Evolutionary conservation across 64 coral and sea anemone genomes (phyloP), one percentile per base, ranked within the genome.

Genomic region (Stichodactyla helianthus): DNA sequence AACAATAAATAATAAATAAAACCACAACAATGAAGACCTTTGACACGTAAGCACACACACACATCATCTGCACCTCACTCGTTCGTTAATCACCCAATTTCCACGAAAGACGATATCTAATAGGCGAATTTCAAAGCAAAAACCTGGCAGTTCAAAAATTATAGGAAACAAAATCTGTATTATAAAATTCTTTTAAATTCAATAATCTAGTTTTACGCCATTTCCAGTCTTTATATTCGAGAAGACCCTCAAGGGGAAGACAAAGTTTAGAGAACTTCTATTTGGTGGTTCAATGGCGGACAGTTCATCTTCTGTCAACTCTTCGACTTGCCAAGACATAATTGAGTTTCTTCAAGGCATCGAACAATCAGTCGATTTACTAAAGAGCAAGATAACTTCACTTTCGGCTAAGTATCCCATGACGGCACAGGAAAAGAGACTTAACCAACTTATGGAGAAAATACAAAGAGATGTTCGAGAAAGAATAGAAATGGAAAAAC

Each of bases 381-480:
- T 84, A 23, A 84, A 63, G 83, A 25, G n/a, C 6, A 84, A 60
- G 61, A 62, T 84, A 17, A 50, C 5, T 10, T 35, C 53, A 10
- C 20, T 84, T 6, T 51, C 59, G 27, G 83, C 83, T 17, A 84
- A 50, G 26, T 84, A 84, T 50, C 83, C 83, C n/a, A 51, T 84
- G 5, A 84, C 83, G 3, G 83, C 83, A 16, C 44, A 60, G 25
- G 83, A 84, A 22, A 84, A 84, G 12, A 84, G 83, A 35, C 27
- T 84, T 6, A 17, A 27, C 25, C 50, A 44, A 18, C 4, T 84
- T 14, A 61, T 84, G 23, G 83, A 63, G 52, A 63, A 84, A 60
- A 55, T 84, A 60, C 83, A 84, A 63, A 20, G 19, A 63, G 59
- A 84, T 14, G 51, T 84, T 18, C 25, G 61, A 63, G 83, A 54